Evolutionary conservation across 2,888 invertebrate genomes (phyloP), one percentile per base, ranked within the genome.

Genomic region (Caradrina clavipalpis): DNA sequence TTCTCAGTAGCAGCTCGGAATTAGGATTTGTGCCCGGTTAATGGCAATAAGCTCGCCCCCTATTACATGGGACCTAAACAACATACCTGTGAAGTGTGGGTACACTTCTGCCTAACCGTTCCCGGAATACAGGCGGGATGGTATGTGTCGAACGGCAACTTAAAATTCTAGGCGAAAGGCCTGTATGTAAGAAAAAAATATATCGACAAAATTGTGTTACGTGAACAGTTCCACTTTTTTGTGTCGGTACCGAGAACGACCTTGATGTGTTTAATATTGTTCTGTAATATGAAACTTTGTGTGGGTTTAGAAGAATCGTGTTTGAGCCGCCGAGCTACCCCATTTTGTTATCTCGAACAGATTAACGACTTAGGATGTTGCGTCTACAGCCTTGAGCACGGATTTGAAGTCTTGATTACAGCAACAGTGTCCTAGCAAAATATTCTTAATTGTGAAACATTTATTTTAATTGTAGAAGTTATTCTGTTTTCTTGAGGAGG

Each of bases 181-280:
- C 26, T 39, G 31, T 39, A 22, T 39, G 22, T 42, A 26, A 60
- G 22, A 22, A 62, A 31, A 13, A 47, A 57, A 53, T 53, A 53
- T 56, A 65, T 62, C 13, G 61, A 65, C 49, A 10, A 54, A 70
- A 78, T 71, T 66, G 39, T 17, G 53, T 66, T 47, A 81, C 59
- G 62, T 66, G 53, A 45, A 49, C 53, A 19, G 50, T 72, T 65
- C 42, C 15, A 56, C 17, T 61, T 75, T 70, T 76, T 69, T 55
- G 11, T 50, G 49, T 60, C 57, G n/a, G 10, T 60, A 47, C 56
- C 49, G 19, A 54, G 15, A 51, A 39, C 51, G 59, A 21, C 73
- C 78, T 78, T 61, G 47, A 21, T 71, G 49, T 51, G 58, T 65
- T 55, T 21, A 59, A 71, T 78, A 71, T 65, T 59, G 53, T 56